These are phyloP conservation scores for Xylota segnis DNA, from an alignment of 2,888 invertebrate species.

Conservation along the genomic window DNA sequence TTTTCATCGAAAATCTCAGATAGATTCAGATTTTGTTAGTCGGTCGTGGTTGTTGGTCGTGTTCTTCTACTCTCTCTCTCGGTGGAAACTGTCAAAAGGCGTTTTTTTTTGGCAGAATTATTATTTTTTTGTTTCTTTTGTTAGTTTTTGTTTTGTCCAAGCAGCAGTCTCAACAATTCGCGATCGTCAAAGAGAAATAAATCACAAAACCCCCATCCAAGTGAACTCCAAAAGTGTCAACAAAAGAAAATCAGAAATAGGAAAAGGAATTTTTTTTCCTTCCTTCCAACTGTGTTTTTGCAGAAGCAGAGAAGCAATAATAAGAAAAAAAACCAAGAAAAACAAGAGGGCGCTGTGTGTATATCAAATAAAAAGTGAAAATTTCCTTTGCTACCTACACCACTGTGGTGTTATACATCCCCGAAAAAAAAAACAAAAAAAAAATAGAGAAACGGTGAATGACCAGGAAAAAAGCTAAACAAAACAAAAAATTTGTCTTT, in stretches of 20 bases:
- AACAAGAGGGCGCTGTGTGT: conserved; percentile 72
- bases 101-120: conserved; percentile 46
- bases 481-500: conserved; percentile 25
- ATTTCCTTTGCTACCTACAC: conserved; percentile 41
- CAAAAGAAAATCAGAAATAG: conserved; percentile 8
- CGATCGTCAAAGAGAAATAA: conserved; percentile 30
- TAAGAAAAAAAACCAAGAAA: too few relatives aligned
- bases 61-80: conserved; percentile 31
- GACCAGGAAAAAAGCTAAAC: conserved; percentile 43
- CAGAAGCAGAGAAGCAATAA: conserved; percentile 21
- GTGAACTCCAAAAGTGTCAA: conserved; percentile 36
- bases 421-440: conserved; percentile 25
- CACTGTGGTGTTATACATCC: conserved; percentile 48
- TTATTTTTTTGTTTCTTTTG: conserved; percentile 39
- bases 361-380: conserved; percentile 67
- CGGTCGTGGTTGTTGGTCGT: conserved; percentile 66
- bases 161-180: conserved; percentile 9
- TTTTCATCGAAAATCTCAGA: conserved; percentile 68
- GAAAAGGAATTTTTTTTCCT: conserved; percentile 25
- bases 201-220: neutral
- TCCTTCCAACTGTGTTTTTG: neutral
- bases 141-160: conserved; percentile 5
- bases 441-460: conserved; percentile 52
- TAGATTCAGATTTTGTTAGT: conserved; percentile 69
- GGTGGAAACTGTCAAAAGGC: conserved; percentile 50